Evolutionary conservation across 1,140 invertebrate genomes (phyloP).

Genomic region (Hylyphantes graminicola): DNA sequence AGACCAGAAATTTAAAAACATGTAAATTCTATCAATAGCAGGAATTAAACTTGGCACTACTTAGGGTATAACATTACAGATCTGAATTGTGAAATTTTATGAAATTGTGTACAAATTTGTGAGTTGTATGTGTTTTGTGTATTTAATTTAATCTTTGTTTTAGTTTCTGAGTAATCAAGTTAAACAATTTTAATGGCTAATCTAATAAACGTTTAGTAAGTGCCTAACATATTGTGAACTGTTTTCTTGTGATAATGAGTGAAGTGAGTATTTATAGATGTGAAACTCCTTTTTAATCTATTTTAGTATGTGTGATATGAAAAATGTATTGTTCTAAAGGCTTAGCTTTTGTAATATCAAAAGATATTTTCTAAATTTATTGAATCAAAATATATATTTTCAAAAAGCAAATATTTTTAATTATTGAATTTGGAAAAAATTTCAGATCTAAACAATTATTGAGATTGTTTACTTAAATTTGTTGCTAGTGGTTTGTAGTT

Average conservation of each 20-base stretch:
- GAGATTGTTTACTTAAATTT: slow-evolving; percentile 21
- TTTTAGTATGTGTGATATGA: slow-evolving; percentile 33
- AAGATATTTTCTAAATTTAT: slow-evolving; percentile 20
- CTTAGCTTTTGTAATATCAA: neutral
- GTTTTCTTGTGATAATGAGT: slow-evolving; percentile 38
- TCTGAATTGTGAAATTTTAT: slow-evolving; percentile 48
- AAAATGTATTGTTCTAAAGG: neutral
- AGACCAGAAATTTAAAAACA: neutral
- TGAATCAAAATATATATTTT: slow-evolving; percentile 31
- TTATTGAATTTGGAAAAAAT: slow-evolving; percentile 1
- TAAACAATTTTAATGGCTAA: slow-evolving; percentile 12
- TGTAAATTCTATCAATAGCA: neutral
- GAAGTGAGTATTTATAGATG: slow-evolving; percentile 1
- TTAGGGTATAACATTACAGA: slow-evolving; percentile 24
- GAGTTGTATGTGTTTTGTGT: slow-evolving; percentile 7
- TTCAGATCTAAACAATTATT: slow-evolving; percentile 23
- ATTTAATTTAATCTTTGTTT: slow-evolving; percentile 4
- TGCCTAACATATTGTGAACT: neutral
- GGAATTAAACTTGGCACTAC: slow-evolving; percentile 14
- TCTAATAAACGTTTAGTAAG: slow-evolving; percentile 17
- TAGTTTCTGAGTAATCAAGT: slow-evolving; percentile 5
- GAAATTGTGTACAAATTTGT: slow-evolving; percentile 12
- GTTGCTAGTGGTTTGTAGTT: slow-evolving; percentile 26
- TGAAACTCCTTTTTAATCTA: slow-evolving; percentile 6
- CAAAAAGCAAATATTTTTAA: neutral